Evolutionary conservation across 1,140 invertebrate species (phyloP), one percentile per base, ranked within the genome.

Genomic region (Wasmannia auropunctata): DNA sequence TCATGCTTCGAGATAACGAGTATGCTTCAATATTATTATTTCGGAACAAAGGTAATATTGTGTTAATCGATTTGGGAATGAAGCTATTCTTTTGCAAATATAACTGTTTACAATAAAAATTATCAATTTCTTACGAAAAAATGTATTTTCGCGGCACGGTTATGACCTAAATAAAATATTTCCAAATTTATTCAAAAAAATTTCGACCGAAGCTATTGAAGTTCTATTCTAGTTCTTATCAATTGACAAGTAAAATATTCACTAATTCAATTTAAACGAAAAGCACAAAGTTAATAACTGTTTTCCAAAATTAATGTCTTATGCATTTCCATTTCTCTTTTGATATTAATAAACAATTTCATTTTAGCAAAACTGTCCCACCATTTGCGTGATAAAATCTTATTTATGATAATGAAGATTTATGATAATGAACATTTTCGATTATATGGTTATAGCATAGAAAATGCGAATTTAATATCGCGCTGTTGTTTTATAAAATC

Each of bases 51-150:
- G 31, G 43, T 65, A 49, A 72, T 87, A 62, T 31, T 76, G 56
- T 16, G 11, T 43, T 11, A 69, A 74, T 65, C 40, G 49, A 28
- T 51, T 14, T 49, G 25, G 37, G 19, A 88, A 77, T 40, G 34
- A 14, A 85, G 63, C 51, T 63, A 49, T 60, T 87, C 51, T 40
- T 63, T 76, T 51, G n/a, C 51, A 16, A 54, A 72, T 54, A 62
- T 83, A 14, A 19, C 0, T n/a, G 43, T 28, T 19, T 8, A 22
- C 16, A 49, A 77, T 56, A 54, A 51, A 74, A 65, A 77, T 58
- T 56, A 58, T 56, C 37, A 19, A 62, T 84, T 85, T 63, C 37
- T 88, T 72, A 56, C 76, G 54, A 80, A 86, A 77, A 80, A 67
- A 67, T 60, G n/a, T 74, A 28, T 22, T 80, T 62, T 88, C 22